These are phyloP conservation scores for Neolamprologus caudopunctatus DNA, from an alignment of 2,113 vertebrate genomes.

Conservation along the genomic window DNA sequence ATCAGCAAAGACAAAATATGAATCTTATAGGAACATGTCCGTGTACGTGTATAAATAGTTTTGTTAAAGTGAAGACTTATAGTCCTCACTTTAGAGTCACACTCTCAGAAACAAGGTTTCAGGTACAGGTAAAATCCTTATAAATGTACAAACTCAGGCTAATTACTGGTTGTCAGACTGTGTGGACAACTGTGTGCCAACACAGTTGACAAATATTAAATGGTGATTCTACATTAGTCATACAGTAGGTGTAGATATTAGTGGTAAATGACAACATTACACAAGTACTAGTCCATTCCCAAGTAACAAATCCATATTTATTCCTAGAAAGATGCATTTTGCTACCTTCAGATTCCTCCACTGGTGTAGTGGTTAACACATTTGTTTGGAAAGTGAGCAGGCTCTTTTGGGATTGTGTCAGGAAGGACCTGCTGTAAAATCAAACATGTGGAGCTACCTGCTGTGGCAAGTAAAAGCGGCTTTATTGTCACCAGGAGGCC, in stretches of 20 bases:
- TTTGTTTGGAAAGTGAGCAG: not conserved
- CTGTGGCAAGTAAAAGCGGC: not conserved
- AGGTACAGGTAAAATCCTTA: not conserved
- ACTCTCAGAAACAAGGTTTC: not conserved
- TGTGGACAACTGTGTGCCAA: not conserved
- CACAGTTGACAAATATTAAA: not conserved
- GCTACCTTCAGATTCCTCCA: not conserved
- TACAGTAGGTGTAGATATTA: not conserved
- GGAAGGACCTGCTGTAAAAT: not conserved
- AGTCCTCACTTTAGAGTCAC: not conserved
- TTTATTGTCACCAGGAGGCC: not conserved
- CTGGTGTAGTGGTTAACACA: not conserved
- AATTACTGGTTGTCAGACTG: not conserved
- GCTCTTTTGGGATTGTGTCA: not conserved
- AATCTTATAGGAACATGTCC: not conserved
- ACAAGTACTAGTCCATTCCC: not conserved
- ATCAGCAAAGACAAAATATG: not conserved
- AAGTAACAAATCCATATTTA: not conserved
- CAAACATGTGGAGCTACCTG: not conserved
- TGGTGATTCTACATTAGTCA: not conserved
- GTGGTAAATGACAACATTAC: not conserved
- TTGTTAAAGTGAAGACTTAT: not conserved
- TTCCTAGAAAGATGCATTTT: not conserved
- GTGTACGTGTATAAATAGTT: fast-evolving
- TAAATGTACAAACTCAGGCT: not conserved